These are phyloP conservation scores for Leptopilina clavipes DNA, from an alignment of 1,140 invertebrate species.

Conservation along the genomic window DNA sequence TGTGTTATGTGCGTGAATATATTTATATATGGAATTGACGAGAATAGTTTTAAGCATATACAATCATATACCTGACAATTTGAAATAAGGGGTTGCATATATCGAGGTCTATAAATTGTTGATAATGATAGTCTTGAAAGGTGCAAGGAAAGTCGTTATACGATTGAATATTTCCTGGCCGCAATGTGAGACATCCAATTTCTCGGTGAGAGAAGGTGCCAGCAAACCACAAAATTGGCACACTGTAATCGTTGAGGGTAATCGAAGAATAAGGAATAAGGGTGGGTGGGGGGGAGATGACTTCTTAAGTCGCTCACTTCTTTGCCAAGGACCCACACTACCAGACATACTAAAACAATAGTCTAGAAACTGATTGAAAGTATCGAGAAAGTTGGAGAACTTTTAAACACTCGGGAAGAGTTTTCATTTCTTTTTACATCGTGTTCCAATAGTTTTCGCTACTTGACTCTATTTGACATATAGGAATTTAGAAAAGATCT, in stretches of 20 bases:
- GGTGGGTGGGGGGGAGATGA: slow-evolving; percentile 48
- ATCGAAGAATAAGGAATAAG: slow-evolving; percentile 66
- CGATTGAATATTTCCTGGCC: slow-evolving; percentile 25
- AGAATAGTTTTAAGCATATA: slow-evolving; percentile 11
- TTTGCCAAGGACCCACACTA: too few species aligned
- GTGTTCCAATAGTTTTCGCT: too few species aligned
- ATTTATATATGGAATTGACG: slow-evolving; percentile 15
- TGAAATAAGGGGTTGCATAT: neutral
- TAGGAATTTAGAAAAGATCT: too few species aligned
- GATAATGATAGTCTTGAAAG: slow-evolving; percentile 12
- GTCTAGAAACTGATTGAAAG: too few species aligned
- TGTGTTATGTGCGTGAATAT: slow-evolving; percentile 12
- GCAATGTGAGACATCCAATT: neutral
- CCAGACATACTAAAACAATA: too few species aligned
- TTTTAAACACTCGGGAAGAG: too few species aligned
- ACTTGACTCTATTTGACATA: too few species aligned
- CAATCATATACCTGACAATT: slow-evolving; percentile 16
- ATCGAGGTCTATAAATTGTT: slow-evolving; percentile 6
- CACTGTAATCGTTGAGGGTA: slow-evolving; percentile 55
- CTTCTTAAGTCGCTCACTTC: neutral
- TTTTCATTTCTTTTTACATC: too few species aligned
- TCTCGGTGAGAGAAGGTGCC: slow-evolving; percentile 37
- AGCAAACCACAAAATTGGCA: slow-evolving; percentile 49
- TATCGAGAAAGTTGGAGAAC: too few species aligned
- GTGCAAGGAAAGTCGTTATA: slow-evolving; percentile 22